Evolutionary conservation across 2,888 invertebrate species (phyloP), one percentile per base, ranked within the genome.

Genomic region (Ectemnius lituratus): DNA sequence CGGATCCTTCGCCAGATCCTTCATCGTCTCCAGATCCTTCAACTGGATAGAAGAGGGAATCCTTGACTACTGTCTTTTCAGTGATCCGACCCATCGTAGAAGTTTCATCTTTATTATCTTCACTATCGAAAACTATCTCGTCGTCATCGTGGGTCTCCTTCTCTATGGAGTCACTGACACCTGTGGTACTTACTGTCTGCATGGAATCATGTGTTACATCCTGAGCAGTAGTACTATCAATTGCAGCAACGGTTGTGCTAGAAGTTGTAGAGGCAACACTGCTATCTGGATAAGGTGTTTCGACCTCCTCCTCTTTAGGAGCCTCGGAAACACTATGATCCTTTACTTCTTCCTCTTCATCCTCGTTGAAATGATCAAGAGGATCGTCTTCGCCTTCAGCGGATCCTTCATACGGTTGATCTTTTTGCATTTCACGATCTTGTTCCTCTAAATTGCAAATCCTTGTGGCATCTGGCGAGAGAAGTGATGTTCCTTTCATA

Each of bases 401-500:
- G 89, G 82, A 92, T 81, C 81, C 88, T 76, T 77, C 91, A 23
- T 84, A 90, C 0, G 94, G 92, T 85, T 94, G 92, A 84, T 95
- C 95, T 67, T 93, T 94, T 91, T 94, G 92, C 86, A 88, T 88
- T 37, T 87, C 88, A 0, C 67, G 68, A 58, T 90, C 90, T 47
- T 88, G 85, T 8, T 86, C 75, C 62, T 90, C 90, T 11, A 88
- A 81, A 14, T 66, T 73, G 46, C 90, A 90, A 4, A 84, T 70
- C 2, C 69, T 71, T 28, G 82, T 57, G 0, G 84, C 81, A 14
- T 93, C 93, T 6, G 94, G 90, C 85, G 94, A 93, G 73, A 93
- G 82, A 92, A 95, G 93, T 0, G 93, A 91, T 37, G 90, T 91
- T n/a, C 92, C 92, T 81, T 91, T 92, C 8, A 92, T 84, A 79